A percentile compares a stretch with the other conserved stretches of the same genome.
Conservation (phyloP, 53 echinoderm and acorn worm species). For the Glandiceps talaboti region DNA sequence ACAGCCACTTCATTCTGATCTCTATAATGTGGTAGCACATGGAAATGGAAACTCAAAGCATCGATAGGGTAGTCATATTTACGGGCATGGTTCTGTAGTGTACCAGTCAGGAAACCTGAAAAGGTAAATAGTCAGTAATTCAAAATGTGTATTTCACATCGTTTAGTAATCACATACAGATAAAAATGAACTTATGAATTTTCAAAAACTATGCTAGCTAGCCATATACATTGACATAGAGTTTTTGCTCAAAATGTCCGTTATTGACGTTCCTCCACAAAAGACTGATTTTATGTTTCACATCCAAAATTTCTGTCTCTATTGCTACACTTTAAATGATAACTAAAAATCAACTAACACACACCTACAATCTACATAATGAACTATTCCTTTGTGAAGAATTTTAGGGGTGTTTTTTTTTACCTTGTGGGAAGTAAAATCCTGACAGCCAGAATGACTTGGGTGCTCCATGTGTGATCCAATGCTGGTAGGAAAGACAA, state of each 20-base stretch:
- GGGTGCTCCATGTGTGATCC: constrained; percentile 89
- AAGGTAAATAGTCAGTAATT: neutral
- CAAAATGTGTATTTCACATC: too few relatives aligned
- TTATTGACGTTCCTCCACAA: neutral
- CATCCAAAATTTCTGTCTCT: neutral
- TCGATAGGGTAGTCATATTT: constrained; percentile 96
- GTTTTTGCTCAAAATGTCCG: neutral
- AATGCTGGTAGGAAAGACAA: constrained; percentile 44
- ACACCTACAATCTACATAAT: neutral
- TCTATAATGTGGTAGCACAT: constrained; percentile 61
- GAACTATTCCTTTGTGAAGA: neutral
- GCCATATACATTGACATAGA: neutral
- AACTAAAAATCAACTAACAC: neutral
- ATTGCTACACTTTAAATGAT: neutral
- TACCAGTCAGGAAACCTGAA: constrained; percentile 91
- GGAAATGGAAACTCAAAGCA: constrained; percentile 86
- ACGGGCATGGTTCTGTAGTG: constrained; percentile 96
- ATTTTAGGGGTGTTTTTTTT: neutral
- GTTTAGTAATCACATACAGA: too few relatives aligned
- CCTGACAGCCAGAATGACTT: constrained; percentile 99
- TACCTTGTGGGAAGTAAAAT: constrained; percentile 97
- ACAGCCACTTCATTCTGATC: constrained; percentile 82
- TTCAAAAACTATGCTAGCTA: neutral
- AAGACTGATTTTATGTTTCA: neutral
- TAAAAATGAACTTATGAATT: too few relatives aligned